Evolutionary conservation across 2,888 invertebrate genomes (phyloP).

Genomic region (Patella depressa): DNA sequence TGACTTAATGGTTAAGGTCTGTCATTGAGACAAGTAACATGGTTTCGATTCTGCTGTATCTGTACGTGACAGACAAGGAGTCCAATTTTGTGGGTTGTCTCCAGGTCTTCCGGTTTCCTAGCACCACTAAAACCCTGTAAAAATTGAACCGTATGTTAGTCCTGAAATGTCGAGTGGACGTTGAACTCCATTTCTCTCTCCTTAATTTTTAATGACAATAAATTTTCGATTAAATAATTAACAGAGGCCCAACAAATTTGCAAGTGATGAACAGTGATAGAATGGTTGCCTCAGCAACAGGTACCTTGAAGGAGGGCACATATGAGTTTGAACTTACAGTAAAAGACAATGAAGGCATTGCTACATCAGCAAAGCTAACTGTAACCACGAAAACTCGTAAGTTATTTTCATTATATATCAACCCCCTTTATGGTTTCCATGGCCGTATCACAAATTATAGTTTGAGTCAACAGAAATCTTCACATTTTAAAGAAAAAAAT

Average conservation of each 20-base stretch:
- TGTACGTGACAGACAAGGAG: too few species aligned
- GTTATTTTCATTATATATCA: slow-evolving; percentile 59
- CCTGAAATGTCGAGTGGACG: too few species aligned
- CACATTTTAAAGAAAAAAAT: too few species aligned
- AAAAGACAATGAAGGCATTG: slow-evolving; percentile 88
- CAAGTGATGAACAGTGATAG: slow-evolving; percentile 55
- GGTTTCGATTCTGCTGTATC: too few species aligned
- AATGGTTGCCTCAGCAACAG: slow-evolving; percentile 63
- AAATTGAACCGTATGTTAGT: too few species aligned
- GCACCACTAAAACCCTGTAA: too few species aligned
- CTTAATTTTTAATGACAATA: background rate
- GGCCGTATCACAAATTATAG: background rate
- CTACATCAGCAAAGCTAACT: slow-evolving; percentile 86
- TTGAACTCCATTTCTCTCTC: background rate
- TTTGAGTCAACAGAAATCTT: too few species aligned
- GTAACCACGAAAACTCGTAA: slow-evolving; percentile 84
- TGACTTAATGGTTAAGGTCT: too few species aligned
- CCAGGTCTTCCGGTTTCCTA: too few species aligned
- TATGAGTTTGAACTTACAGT: slow-evolving; percentile 84
- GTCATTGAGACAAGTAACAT: too few species aligned
- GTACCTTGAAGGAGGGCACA: slow-evolving; percentile 77
- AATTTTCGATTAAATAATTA: slow-evolving; percentile 26
- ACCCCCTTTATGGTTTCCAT: background rate
- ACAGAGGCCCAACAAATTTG: slow-evolving; percentile 74
- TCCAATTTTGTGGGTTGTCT: too few species aligned